These are phyloP conservation scores for Eolophus roseicapilla DNA, from an alignment of 2,113 vertebrate species.

Conservation along the genomic window DNA sequence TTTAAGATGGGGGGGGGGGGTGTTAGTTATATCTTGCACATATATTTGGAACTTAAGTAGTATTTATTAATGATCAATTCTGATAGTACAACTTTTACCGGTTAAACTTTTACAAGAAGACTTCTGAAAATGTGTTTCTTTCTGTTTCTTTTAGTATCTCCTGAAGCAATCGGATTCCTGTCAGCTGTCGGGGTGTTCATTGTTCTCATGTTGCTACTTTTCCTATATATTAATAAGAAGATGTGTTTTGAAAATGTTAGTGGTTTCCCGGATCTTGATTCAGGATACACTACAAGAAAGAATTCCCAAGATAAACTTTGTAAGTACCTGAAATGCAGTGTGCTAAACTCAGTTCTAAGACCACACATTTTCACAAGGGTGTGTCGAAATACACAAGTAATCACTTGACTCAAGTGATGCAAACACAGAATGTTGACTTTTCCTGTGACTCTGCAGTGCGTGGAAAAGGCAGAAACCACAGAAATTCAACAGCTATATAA, in stretches of 20 bases:
- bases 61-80: neutral
- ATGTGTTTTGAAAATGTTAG: constrained; percentile 89
- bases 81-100: neutral
- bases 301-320: constrained; percentile 83
- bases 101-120: neutral
- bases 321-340: constrained; percentile 64
- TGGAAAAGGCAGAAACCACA: neutral
- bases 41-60: neutral
- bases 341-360: neutral
- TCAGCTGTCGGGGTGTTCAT: constrained; percentile 93
- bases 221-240: constrained; percentile 98
- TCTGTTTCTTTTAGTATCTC: constrained; percentile 87
- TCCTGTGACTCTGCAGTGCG: neutral
- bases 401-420: neutral
- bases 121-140: constrained; percentile 42
- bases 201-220: constrained; percentile 91
- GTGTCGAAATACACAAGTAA: neutral
- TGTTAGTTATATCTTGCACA: neutral
- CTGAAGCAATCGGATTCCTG: constrained; percentile 94
- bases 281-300: constrained; percentile 82
- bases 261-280: constrained; percentile 87
- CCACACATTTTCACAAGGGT: neutral
- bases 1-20: neutral
- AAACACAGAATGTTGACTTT: neutral
- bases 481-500: neutral